Evolutionary conservation across 1,140 invertebrate genomes (phyloP).

Genomic region (Pentalonia nigronervosa): DNA sequence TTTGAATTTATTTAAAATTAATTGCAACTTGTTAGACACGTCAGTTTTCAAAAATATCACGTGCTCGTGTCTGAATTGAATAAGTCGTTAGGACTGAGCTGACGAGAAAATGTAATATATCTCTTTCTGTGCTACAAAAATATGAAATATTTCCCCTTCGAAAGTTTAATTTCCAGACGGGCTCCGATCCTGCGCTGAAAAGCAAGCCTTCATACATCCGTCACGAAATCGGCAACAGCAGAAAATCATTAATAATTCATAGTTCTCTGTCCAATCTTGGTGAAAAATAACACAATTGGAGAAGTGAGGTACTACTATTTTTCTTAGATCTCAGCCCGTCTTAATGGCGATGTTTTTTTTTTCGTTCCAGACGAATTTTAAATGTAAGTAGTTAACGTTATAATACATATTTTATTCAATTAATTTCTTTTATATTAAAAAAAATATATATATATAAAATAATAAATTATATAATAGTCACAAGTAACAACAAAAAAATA

Average conservation of each 20-base stretch:
- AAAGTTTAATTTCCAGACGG: constrained; percentile 51
- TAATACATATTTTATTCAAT: neutral
- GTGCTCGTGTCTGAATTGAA: constrained; percentile 38
- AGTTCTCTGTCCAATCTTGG: constrained; percentile 48
- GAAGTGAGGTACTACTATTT: neutral
- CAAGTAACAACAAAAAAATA: neutral
- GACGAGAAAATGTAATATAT: constrained; percentile 48
- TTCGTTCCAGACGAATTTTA: neutral
- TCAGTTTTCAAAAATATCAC: constrained; percentile 5
- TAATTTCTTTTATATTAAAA: neutral
- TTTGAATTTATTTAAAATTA: constrained; percentile 18
- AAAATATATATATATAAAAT: no score
- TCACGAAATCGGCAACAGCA: constrained; percentile 42
- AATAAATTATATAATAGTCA: neutral
- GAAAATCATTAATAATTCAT: constrained; percentile 57
- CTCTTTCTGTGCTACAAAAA: constrained; percentile 42
- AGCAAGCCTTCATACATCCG: constrained; percentile 34
- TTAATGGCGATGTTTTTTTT: neutral
- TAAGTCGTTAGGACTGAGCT: constrained; percentile 45
- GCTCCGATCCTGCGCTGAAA: neutral
- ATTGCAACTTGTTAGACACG: constrained; percentile 13
- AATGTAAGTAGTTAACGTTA: neutral
- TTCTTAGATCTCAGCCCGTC: neutral
- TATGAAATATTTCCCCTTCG: constrained; percentile 49
- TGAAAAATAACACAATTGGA: constrained; percentile 26